These are phyloP conservation scores for Microtus montanus DNA, from an alignment of 2,113 vertebrate genomes.

Conservation along the genomic window DNA sequence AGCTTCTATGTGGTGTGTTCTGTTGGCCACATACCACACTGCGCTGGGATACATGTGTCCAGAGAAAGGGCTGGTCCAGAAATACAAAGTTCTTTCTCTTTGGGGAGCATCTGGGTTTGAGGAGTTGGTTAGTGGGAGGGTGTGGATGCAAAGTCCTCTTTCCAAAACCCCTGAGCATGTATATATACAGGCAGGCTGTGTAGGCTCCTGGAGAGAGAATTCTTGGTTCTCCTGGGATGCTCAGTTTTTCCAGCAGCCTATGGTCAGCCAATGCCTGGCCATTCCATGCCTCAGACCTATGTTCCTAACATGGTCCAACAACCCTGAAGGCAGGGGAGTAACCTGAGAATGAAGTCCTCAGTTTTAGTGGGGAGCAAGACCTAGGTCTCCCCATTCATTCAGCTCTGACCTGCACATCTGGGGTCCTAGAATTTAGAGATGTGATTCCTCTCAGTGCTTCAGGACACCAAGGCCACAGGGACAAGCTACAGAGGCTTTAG, in stretches of 20 bases:
- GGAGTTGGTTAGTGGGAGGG: background rate
- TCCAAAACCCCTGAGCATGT: no score
- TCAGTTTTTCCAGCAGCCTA: background rate
- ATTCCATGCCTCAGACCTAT: background rate
- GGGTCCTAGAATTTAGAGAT: rapidly evolving
- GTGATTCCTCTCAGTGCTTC: background rate
- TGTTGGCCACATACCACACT: background rate
- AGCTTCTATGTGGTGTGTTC: background rate
- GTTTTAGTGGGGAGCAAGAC: no score
- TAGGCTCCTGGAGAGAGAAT: background rate
- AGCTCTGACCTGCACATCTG: background rate
- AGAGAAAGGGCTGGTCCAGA: background rate
- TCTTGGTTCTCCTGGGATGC: background rate
- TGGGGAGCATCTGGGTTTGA: background rate
- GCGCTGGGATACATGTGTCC: background rate
- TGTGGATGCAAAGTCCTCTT: background rate
- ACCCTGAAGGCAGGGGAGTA: background rate
- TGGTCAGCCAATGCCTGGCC: background rate
- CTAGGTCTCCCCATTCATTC: background rate
- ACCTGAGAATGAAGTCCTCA: background rate
- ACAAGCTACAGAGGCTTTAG: background rate
- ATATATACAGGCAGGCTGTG: rapidly evolving
- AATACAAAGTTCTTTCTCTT: background rate
- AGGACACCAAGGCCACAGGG: background rate
- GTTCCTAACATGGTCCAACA: background rate